phyloP scores from a whole-genome alignment of 2,888 invertebrate genomes.

The Athripsodes cinereus region DNA sequence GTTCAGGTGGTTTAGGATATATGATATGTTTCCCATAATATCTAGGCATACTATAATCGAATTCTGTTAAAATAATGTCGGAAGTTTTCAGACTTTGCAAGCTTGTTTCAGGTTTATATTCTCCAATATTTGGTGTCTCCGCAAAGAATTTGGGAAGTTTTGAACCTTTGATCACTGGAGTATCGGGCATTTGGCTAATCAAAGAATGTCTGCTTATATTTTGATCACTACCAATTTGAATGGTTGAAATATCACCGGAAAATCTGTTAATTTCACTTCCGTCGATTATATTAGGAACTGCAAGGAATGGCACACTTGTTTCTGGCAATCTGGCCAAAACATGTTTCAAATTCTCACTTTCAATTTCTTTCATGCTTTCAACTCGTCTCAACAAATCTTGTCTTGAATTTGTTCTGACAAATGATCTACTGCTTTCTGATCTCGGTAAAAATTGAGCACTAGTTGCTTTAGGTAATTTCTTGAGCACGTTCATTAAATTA shows the following conservation, averaged over 20 bases:
- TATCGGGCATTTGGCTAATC: constrained; percentile 41
- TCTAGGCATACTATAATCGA: constrained; percentile 58
- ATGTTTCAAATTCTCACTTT: constrained; percentile 36
- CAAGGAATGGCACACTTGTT: constrained; percentile 47
- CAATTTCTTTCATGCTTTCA: constrained; percentile 38
- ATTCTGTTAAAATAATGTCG: constrained; percentile 44
- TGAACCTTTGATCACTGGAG: constrained; percentile 45
- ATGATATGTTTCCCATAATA: constrained; percentile 45
- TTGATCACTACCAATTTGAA: constrained; percentile 34
- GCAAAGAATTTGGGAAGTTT: constrained; percentile 45
- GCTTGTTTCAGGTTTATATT: constrained; percentile 44
- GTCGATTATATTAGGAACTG: constrained; percentile 43
- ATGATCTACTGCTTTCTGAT: constrained; percentile 41
- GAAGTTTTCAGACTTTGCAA: constrained; percentile 50
- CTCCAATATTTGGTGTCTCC: constrained; percentile 39
- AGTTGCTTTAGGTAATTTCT: constrained; percentile 16
- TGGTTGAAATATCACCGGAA: constrained; percentile 39
- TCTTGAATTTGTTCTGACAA: constrained; percentile 36
- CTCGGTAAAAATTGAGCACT: constrained; percentile 34
- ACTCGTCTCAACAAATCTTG: constrained; percentile 37
- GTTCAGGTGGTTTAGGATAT: constrained; percentile 31
- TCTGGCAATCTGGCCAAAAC: constrained; percentile 44
- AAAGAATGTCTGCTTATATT: constrained; percentile 36
- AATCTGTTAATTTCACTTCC: constrained; percentile 40
- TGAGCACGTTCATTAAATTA: constrained; percentile 1